These are phyloP conservation scores for Drosophila atripex DNA, from an alignment of 2,888 invertebrate genomes.

Conservation along the genomic window DNA sequence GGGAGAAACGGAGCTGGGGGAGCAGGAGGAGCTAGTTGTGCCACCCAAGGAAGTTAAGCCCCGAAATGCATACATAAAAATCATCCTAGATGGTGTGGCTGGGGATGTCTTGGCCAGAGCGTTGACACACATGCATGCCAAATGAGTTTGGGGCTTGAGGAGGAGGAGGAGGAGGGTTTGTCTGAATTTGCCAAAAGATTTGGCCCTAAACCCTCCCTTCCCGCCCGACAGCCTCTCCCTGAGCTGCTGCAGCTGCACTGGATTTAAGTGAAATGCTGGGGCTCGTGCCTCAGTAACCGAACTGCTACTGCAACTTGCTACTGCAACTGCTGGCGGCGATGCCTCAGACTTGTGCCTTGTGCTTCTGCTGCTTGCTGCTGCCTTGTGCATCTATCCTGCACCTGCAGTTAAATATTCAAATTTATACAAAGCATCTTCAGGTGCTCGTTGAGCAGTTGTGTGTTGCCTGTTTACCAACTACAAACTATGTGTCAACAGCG, in stretches of 20 bases:
- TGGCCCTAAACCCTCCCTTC: constrained; percentile 2
- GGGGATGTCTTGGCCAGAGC: constrained; percentile 41
- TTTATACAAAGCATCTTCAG: constrained; percentile 76
- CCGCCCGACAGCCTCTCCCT: neutral
- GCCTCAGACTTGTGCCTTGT: constrained; percentile 2
- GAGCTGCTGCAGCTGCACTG: constrained; percentile 18
- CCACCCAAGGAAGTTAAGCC: constrained; percentile 31
- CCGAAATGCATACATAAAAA: constrained; percentile 37
- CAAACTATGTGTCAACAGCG: constrained; percentile 74
- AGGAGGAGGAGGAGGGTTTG: neutral
- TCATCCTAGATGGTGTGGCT: constrained; percentile 18
- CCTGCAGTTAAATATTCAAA: constrained; percentile 71
- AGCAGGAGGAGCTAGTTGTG: neutral
- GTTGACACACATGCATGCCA: constrained; percentile 51
- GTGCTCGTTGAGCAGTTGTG: constrained; percentile 53
- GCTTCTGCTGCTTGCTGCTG: neutral
- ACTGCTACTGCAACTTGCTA: constrained; percentile 2
- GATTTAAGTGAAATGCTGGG: constrained; percentile 26
- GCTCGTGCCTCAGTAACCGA: constrained; percentile 2
- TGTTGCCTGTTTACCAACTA: constrained; percentile 65
- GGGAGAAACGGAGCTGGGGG: neutral
- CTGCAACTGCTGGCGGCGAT: neutral
- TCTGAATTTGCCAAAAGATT: constrained; percentile 33
- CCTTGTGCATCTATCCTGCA: constrained; percentile 25
- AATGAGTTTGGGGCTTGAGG: constrained; percentile 30